Evolutionary conservation across 2,888 invertebrate species (phyloP).

Genomic region (Trimorus sp.): DNA sequence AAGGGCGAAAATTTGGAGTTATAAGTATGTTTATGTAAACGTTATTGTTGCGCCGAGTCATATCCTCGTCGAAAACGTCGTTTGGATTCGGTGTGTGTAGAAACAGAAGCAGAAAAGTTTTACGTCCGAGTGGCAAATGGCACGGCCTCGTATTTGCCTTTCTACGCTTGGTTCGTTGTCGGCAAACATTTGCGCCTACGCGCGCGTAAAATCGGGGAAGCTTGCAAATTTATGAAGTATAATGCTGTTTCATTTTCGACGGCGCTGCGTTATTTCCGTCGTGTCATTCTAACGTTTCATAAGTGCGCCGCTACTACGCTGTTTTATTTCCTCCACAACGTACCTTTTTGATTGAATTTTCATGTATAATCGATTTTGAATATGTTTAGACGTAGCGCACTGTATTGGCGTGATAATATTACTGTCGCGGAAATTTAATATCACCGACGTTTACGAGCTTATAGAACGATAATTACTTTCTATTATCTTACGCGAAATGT

Average conservation of each 20-base stretch:
- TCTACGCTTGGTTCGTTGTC: conserved; percentile 21
- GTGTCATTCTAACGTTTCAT: conserved; percentile 55
- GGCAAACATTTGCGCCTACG: conserved; percentile 61
- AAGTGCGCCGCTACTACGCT: conserved; percentile 52
- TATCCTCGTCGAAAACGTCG: conserved; percentile 35
- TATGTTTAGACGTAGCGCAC: conserved; percentile 41
- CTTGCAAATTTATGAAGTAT: conserved; percentile 64
- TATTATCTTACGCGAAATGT: too few species aligned
- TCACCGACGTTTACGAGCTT: conserved; percentile 30
- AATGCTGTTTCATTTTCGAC: conserved; percentile 62
- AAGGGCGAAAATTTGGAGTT: too few species aligned
- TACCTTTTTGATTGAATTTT: conserved; percentile 59
- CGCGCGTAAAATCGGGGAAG: conserved; percentile 60
- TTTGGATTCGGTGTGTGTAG: conserved; percentile 33
- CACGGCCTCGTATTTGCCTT: conserved; percentile 45
- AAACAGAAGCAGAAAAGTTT: conserved; percentile 52
- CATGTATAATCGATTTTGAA: conserved; percentile 62
- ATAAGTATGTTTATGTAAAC: conserved; percentile 20
- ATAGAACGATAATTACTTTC: conserved; percentile 26
- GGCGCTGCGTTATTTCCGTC: conserved; percentile 55
- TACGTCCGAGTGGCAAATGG: conserved; percentile 40
- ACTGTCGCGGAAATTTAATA: conserved; percentile 30
- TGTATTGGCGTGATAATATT: conserved; percentile 41
- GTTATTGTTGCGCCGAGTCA: conserved; percentile 17
- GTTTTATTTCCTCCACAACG: conserved; percentile 55